Percentiles rank a stretch among this genome's conserved stretches.
These are phyloP conservation scores for Tinea trinotella DNA, from an alignment of 2,888 invertebrate genomes.

Conservation along the genomic window DNA sequence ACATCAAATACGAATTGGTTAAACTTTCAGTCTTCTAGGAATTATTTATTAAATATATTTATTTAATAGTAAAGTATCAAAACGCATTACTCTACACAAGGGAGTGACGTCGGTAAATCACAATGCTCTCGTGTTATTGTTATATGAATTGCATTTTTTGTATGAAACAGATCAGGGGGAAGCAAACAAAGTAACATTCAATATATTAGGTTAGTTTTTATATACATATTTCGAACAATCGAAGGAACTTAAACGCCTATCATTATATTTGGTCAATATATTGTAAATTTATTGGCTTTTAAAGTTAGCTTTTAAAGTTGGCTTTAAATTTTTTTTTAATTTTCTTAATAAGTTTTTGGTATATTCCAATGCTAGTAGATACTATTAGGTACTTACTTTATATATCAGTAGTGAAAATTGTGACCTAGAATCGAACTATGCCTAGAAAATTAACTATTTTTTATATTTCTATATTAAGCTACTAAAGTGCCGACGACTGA, in stretches of 20 bases:
- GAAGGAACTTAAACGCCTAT: not conserved
- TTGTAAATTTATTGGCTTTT: not conserved
- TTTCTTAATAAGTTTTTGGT: too few relatives aligned
- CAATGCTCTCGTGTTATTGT: conserved; percentile 57
- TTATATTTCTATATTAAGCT: too few relatives aligned
- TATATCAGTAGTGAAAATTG: too few relatives aligned
- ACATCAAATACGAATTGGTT: too few relatives aligned
- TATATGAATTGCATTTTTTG: conserved; percentile 64
- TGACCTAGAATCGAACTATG: too few relatives aligned
- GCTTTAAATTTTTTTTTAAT: too few relatives aligned
- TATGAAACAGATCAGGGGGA: conserved; percentile 59
- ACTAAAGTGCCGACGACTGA: too few relatives aligned
- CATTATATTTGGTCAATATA: not conserved
- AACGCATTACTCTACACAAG: conserved; percentile 28
- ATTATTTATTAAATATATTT: not conserved
- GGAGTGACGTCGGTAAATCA: conserved; percentile 49
- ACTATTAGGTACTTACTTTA: too few relatives aligned
- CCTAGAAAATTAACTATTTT: too few relatives aligned
- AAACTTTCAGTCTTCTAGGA: too few relatives aligned
- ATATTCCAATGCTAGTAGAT: too few relatives aligned
- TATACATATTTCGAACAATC: not conserved
- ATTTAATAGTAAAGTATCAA: conserved; percentile 36
- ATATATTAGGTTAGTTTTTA: conserved; percentile 1
- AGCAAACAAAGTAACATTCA: conserved; percentile 13
- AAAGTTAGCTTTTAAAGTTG: not conserved